Evolutionary conservation across 2,888 invertebrate species (phyloP).

Genomic region (Melanchra persicariae): DNA sequence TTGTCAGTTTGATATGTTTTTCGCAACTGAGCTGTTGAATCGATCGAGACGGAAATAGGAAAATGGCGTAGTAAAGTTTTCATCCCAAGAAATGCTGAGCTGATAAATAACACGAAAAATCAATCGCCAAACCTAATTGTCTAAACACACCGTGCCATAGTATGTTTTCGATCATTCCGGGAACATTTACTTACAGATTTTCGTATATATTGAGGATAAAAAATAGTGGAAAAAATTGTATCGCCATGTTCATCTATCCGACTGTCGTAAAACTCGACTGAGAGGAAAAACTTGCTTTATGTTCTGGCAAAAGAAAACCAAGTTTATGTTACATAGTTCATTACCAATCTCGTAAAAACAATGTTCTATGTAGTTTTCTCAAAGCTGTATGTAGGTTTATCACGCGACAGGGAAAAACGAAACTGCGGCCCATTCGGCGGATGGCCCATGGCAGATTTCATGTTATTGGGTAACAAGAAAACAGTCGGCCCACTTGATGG

Average conservation of each 20-base stretch:
- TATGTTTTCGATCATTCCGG: slow-evolving; percentile 18
- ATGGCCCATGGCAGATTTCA: too few relatives aligned
- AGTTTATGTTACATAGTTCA: slow-evolving; percentile 46
- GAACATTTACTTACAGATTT: slow-evolving; percentile 35
- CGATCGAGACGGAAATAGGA: neutral
- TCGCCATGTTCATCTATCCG: slow-evolving; percentile 48
- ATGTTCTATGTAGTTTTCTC: slow-evolving; percentile 35
- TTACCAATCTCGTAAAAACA: slow-evolving; percentile 48
- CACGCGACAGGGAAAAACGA: slow-evolving; percentile 1
- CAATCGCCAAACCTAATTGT: slow-evolving; percentile 22
- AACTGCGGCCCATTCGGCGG: too few relatives aligned
- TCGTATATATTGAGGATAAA: slow-evolving; percentile 29
- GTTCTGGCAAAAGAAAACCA: slow-evolving; percentile 52
- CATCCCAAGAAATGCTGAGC: neutral
- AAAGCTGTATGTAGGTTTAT: slow-evolving; percentile 9
- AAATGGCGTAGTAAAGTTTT: neutral
- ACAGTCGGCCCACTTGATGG: neutral
- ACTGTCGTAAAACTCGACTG: slow-evolving; percentile 50
- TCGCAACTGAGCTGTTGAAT: neutral
- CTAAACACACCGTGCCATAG: slow-evolving; percentile 27
- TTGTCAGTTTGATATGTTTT: neutral
- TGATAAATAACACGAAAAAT: slow-evolving; percentile 19
- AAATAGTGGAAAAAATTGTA: slow-evolving; percentile 49
- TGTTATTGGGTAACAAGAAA: neutral
- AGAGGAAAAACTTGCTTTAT: slow-evolving; percentile 56